phyloP scores from a whole-genome alignment of 2,888 invertebrate genomes.

The Hedychridium roseum region DNA sequence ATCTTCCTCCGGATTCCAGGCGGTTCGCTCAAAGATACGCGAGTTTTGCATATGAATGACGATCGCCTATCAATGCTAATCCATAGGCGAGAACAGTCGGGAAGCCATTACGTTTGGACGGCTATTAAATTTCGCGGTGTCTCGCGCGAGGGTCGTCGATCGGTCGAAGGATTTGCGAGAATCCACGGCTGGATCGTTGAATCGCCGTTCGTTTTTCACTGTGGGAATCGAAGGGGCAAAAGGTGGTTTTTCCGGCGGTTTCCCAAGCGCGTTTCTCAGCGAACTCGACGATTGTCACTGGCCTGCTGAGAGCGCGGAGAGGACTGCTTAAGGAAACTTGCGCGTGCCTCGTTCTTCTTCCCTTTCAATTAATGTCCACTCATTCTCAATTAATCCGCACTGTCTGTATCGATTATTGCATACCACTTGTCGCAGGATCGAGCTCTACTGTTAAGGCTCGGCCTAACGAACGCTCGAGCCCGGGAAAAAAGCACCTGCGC shows the following conservation, averaged over 20 bases:
- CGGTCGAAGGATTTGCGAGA: neutral
- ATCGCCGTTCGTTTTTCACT: neutral
- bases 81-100: too few species aligned
- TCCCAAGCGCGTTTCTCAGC: conserved; percentile 2
- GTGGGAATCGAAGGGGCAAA: conserved; percentile 1
- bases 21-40: too few species aligned
- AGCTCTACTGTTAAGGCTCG: conserved; percentile 33
- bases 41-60: too few species aligned
- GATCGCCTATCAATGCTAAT: too few species aligned
- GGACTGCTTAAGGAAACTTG: conserved; percentile 49
- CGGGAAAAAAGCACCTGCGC: conserved; percentile 22
- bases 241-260: neutral
- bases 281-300: neutral
- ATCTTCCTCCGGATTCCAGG: too few species aligned
- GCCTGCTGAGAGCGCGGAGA: too few species aligned
- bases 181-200: neutral
- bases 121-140: too few species aligned
- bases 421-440: conserved; percentile 41
- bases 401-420: conserved; percentile 54
- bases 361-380: conserved; percentile 55
- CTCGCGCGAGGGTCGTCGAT: too few species aligned
- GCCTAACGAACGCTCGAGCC: conserved; percentile 28
- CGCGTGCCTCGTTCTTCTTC: conserved; percentile 40
- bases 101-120: too few species aligned
- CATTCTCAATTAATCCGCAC: conserved; percentile 55